Percentiles rank a stretch among this genome's conserved stretches.
phyloP scores from a whole-genome alignment of 2,888 invertebrate genomes.

The Plemyria rubiginata region DNA sequence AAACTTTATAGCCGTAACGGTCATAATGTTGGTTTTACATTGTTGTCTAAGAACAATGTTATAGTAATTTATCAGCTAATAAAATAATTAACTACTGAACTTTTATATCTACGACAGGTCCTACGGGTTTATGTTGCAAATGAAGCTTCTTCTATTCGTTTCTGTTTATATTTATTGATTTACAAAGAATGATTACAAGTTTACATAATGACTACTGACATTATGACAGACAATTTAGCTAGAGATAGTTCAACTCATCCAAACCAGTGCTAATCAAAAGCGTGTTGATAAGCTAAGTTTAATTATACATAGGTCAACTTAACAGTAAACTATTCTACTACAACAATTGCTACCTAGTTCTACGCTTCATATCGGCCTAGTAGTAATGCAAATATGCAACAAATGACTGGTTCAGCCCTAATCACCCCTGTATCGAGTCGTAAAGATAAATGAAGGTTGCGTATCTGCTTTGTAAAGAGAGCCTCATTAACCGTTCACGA shows the following conservation, averaged over 20 bases:
- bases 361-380: neutral
- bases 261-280: no score
- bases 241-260: no score
- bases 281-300: no score
- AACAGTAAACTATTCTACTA: neutral
- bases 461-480: conserved; percentile 57
- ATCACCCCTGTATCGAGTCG: conserved; percentile 47
- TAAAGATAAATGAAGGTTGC: conserved; percentile 59
- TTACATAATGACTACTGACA: no score
- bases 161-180: no score
- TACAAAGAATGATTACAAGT: no score
- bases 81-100: conserved; percentile 4
- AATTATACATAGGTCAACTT: no score
- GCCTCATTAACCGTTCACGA: conserved; percentile 67
- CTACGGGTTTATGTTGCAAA: conserved; percentile 34
- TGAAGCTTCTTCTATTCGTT: neutral
- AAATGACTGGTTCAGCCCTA: conserved; percentile 18
- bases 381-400: conserved; percentile 11
- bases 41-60: conserved; percentile 19
- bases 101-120: conserved; percentile 16
- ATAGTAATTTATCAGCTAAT: conserved; percentile 25
- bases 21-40: conserved; percentile 18
- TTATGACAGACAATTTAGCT: no score
- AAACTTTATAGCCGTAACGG: conserved; percentile 25
- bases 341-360: neutral